These are phyloP conservation scores for Malurus splendens DNA, from an alignment of 2,797 vertebrate genomes.

Conservation along the genomic window DNA sequence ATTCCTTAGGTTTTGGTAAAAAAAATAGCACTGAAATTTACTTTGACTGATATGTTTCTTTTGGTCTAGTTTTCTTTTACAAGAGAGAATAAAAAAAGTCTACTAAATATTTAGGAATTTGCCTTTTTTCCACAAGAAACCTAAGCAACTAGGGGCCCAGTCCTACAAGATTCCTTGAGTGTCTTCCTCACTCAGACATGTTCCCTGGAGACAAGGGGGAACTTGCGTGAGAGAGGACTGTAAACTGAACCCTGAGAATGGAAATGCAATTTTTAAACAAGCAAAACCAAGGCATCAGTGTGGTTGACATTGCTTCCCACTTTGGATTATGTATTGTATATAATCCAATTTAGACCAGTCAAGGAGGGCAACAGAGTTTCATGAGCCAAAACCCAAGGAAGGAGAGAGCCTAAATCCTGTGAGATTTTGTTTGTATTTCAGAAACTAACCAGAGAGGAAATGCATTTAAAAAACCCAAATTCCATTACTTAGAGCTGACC, in stretches of 20 bases:
- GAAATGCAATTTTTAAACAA: constrained; percentile 37
- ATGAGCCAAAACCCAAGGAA: constrained; percentile 14
- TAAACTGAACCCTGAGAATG: constrained; percentile 36
- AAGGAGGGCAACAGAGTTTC: not conserved
- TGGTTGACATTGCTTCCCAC: constrained; percentile 40
- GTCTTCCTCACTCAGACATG: not conserved
- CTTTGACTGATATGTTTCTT: not conserved
- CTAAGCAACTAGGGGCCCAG: not conserved
- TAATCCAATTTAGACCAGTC: constrained; percentile 40
- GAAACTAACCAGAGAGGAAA: constrained; percentile 31
- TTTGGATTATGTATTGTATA: constrained; percentile 33
- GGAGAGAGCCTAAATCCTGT: not conserved
- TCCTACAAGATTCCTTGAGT: not conserved
- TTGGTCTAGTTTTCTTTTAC: not conserved
- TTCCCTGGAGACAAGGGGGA: not conserved
- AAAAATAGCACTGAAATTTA: not conserved
- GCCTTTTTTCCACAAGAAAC: not conserved
- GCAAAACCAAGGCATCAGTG: constrained; percentile 15
- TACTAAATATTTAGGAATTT: not conserved
- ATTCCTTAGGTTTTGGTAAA: not conserved
- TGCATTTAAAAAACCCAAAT: not conserved
- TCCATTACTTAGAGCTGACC: constrained; percentile 20
- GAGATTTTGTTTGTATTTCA: constrained; percentile 40
- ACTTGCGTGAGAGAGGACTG: constrained; percentile 7
- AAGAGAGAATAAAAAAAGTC: not conserved